Evolutionary conservation across 2,888 invertebrate genomes (phyloP), one percentile per base, ranked within the genome.

Genomic region (Catotricha subobsoleta): DNA sequence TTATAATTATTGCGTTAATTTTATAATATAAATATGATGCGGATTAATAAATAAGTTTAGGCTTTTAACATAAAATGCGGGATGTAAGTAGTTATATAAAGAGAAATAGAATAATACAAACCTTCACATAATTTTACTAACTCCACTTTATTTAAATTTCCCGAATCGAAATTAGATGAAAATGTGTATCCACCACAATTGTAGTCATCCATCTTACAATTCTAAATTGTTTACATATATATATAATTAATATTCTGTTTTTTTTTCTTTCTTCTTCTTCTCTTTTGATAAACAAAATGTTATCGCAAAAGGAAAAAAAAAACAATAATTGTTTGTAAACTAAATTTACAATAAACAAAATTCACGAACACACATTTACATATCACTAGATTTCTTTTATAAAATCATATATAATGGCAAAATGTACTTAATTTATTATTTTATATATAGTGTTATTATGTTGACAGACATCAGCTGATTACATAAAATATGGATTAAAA

Each of bases 101-200:
- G 25, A 6, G 10, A 25, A 25, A 25, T 6, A 25, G 7, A 6
- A 34, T 4, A 20, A 34, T 19, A 34, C 12, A 15, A 36, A 41
- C 41, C 67, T 49, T 69, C 66, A 55, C 67, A 67, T 56, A 66
- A 67, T 35, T 71, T 67, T 43, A 79, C 76, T 53, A 74, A 69
- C 59, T 87, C 86, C 40, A 87, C 87, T 64, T 71, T 74, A 41
- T 79, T 78, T 51, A 90, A 69, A 66, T 91, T 91, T 44, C 86
- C 88, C 33, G 88, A 90, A 63, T 90, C 90, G 67, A 90, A 88
- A 60, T 82, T 79, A 51, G 86, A 81, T 51, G 78, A 76, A 65
- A 91, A 88, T 51, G 72, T 68, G 64, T 87, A 80, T 51, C 77
- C 80, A 52, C 74, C 80, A 58, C 77, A 74, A 54, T 68, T 68